Conservation (phyloP, 2,888 invertebrate species). For the Drosophila rellima region DNA sequence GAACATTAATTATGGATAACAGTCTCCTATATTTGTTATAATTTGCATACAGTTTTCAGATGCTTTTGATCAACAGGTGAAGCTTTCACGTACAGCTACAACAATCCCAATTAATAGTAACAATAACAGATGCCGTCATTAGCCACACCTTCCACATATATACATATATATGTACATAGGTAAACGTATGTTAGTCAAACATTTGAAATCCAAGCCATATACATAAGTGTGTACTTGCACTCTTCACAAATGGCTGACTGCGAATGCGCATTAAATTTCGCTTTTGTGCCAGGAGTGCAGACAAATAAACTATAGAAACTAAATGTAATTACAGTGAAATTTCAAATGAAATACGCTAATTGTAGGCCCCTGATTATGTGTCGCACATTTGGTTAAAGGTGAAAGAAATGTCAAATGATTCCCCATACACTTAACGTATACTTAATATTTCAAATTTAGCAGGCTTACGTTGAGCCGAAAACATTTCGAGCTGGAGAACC, state of each 20-base stretch:
- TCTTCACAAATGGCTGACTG: constrained; percentile 65
- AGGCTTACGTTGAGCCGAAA: constrained; percentile 10
- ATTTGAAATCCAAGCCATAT: constrained; percentile 61
- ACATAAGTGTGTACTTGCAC: constrained; percentile 37
- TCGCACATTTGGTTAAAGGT: constrained; percentile 53
- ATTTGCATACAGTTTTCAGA: constrained; percentile 8
- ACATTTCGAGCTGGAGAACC: constrained; percentile 20
- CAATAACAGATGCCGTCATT: constrained; percentile 51
- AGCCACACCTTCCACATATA: constrained; percentile 52
- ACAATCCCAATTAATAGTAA: constrained; percentile 16
- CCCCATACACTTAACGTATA: constrained; percentile 3
- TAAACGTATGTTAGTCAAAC: constrained; percentile 33
- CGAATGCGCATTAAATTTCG: constrained; percentile 55
- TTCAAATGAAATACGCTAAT: constrained; percentile 45
- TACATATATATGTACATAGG: not conserved
- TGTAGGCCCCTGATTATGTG: constrained; percentile 27
- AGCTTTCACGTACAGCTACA: constrained; percentile 27
- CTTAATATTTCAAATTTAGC: constrained; percentile 5
- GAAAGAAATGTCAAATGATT: constrained; percentile 72
- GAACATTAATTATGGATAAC: not conserved
- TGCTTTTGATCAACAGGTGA: constrained; percentile 30
- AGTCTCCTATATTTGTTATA: not conserved
- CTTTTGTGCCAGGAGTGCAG: constrained; percentile 12
- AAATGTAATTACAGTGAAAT: constrained; percentile 46
- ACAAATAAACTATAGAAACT: constrained; percentile 29